Evolutionary conservation across 2,113 vertebrate genomes (phyloP).

Genomic region (Lamprotornis superbus): DNA sequence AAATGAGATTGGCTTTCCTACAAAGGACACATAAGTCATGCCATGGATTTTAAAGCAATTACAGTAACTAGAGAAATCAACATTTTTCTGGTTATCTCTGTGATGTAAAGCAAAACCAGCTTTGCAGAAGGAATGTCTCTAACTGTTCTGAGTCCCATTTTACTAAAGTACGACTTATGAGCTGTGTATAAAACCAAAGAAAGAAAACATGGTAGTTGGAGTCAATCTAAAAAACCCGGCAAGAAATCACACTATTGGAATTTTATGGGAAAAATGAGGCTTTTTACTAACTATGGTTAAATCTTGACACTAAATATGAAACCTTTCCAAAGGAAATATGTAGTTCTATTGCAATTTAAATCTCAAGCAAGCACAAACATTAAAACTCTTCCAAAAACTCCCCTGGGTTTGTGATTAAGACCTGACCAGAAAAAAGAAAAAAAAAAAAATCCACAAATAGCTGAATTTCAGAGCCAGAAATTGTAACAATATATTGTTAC

Average conservation of each 20-base stretch:
- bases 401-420: neutral
- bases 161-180: neutral
- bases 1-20: neutral
- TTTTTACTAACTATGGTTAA: neutral
- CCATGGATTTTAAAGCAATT: neutral
- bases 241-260: neutral
- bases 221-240: neutral
- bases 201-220: neutral
- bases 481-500: accelerated
- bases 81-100: neutral
- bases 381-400: neutral
- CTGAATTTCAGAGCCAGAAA: neutral
- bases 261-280: neutral
- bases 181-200: neutral
- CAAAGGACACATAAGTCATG: neutral
- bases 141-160: neutral
- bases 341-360: neutral
- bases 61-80: neutral
- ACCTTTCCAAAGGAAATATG: neutral
- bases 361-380: neutral
- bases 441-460: neutral
- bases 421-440: neutral
- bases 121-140: neutral
- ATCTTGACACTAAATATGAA: neutral
- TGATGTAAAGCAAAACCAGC: neutral